Evolutionary conservation across 2,797 vertebrate genomes (phyloP).

Genomic region (Discoglossus pictus): DNA sequence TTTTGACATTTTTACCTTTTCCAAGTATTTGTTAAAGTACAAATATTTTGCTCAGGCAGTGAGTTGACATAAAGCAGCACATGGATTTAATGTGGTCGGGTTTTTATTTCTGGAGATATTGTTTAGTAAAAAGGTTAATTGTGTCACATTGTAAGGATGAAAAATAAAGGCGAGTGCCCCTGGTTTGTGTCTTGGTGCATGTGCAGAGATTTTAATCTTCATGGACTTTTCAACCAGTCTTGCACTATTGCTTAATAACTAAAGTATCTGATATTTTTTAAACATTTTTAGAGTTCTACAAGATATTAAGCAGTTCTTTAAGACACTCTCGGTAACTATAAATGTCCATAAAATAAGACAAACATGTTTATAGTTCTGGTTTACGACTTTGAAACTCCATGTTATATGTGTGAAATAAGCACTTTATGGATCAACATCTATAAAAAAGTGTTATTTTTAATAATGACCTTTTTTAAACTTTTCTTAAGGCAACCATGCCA

Average conservation of each 20-base stretch:
- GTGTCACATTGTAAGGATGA: conserved; percentile 55
- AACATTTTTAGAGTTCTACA: neutral
- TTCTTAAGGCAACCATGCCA: too few relatives aligned
- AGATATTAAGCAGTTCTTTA: conserved; percentile 2
- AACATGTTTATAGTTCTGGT: conserved; percentile 1
- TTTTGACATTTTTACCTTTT: conserved; percentile 83
- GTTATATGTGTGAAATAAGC: conserved; percentile 5
- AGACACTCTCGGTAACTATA: conserved; percentile 9
- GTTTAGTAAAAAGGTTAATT: conserved; percentile 71
- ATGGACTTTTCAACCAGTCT: neutral
- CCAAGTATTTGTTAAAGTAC: conserved; percentile 76
- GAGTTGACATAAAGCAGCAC: conserved; percentile 76
- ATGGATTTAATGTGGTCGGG: conserved; percentile 61
- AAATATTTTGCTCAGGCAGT: conserved; percentile 77
- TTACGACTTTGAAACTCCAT: conserved; percentile 2
- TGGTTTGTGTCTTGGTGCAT: conserved; percentile 53
- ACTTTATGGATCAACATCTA: too few relatives aligned
- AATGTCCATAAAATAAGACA: neutral
- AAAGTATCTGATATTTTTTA: neutral
- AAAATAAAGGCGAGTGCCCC: conserved; percentile 53
- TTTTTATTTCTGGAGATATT: conserved; percentile 61
- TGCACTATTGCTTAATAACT: neutral
- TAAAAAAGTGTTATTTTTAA: too few relatives aligned
- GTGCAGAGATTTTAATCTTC: neutral
- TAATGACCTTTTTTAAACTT: too few relatives aligned